Evolutionary conservation across 2,888 invertebrate species (phyloP), one percentile per base, ranked within the genome.

Genomic region (Eilema griseolum): DNA sequence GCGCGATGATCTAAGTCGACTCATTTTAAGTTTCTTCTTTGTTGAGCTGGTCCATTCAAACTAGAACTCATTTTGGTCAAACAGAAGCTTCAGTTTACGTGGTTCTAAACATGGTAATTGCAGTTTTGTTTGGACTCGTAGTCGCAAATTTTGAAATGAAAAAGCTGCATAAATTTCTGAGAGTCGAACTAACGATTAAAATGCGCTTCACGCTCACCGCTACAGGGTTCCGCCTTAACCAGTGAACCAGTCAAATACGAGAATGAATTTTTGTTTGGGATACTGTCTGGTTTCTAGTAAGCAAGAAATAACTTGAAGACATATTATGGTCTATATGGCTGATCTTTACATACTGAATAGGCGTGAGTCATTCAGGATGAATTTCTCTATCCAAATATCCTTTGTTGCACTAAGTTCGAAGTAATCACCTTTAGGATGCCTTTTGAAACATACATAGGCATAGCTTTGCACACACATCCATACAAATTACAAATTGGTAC

Each of bases 381-480:
- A 46, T 46, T 41, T 46, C 46, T 46, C 46, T 46, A 20, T 52
- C 2, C 52, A 52, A 52, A n/a, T 52, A n/a, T 52, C n/a, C 52
- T n/a, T 52, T 52, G n/a, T 52, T 52, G n/a, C n/a, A n/a, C n/a
- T 52, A n/a, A 52, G 52, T n/a, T 52, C n/a, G 52, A 52, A 52
- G 52, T n/a, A n/a, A 3, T 52, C 52, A 52, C 8, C 46, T 7
- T n/a, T n/a, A 10, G 57, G 14, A 57, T 24, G 12, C 23, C 24
- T 57, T 28, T 26, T 28, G 24, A 26, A 59, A 3, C 16, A 59
- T 59, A 16, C 16, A 1, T 59, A 26, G 57, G 24, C 23, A n/a
- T 23, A 23, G 20, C 31, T 57, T 7, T 64, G 37, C 1, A 60
- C 26, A 33, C 1, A 60, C 26, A 33, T 14, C 10, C 7, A 52